These are phyloP conservation scores for Xyrichtys novacula DNA, from an alignment of 2,797 vertebrate genomes.

Conservation along the genomic window DNA sequence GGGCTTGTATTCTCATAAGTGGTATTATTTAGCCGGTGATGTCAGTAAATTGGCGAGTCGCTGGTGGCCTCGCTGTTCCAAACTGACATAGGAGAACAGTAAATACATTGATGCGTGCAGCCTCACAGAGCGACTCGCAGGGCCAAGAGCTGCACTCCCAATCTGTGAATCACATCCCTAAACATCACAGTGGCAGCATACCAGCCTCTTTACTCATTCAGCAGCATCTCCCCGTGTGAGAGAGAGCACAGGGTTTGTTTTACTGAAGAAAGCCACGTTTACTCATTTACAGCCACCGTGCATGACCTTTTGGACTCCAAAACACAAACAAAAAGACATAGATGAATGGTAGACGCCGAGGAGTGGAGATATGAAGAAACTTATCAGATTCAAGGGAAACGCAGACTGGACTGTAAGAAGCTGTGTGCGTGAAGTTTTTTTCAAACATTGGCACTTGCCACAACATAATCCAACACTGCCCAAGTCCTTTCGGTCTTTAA, in stretches of 20 bases:
- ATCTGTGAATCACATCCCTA: conserved; percentile 47
- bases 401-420: too few species aligned
- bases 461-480: too few species aligned
- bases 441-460: too few species aligned
- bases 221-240: conserved; percentile 22
- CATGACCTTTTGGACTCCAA: background rate
- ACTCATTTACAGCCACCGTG: background rate
- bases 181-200: conserved; percentile 19
- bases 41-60: conserved; percentile 74
- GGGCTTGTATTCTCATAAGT: conserved; percentile 72
- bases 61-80: conserved; percentile 63
- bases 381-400: background rate
- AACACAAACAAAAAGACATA: background rate
- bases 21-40: conserved; percentile 76
- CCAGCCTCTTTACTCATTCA: background rate
- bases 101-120: conserved; percentile 67
- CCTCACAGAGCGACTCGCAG: conserved; percentile 15
- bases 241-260: background rate
- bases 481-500: too few species aligned
- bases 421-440: too few species aligned
- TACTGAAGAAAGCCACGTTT: background rate
- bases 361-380: background rate
- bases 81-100: conserved; percentile 68
- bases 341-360: background rate
- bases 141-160: conserved; percentile 35